Percentiles rank a stretch among this genome's conserved stretches.
These are phyloP conservation scores for Exocentrus adspersus DNA, from an alignment of 2,888 invertebrate genomes.

Conservation along the genomic window DNA sequence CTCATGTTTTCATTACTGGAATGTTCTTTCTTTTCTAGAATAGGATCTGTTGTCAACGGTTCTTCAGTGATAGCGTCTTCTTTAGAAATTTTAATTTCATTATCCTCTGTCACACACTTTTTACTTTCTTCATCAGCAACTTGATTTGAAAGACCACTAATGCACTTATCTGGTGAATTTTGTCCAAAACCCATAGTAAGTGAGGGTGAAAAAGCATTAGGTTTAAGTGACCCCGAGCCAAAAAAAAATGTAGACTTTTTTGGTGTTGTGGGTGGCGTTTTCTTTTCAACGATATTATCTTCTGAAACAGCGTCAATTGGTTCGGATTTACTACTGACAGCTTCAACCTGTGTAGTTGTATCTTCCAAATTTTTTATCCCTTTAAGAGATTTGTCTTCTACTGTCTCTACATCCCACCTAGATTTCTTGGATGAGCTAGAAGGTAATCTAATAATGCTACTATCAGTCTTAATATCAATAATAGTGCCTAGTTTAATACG, in stretches of 20 bases:
- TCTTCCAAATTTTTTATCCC: slow-evolving; percentile 55
- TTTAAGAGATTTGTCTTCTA: slow-evolving; percentile 45
- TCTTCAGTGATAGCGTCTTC: neutral
- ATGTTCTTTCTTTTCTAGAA: neutral
- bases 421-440: slow-evolving; percentile 57
- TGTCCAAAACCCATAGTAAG: slow-evolving; percentile 41
- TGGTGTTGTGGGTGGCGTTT: slow-evolving; percentile 44
- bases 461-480: slow-evolving; percentile 55
- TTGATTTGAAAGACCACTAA: neutral
- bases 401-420: slow-evolving; percentile 64
- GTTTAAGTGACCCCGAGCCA: slow-evolving; percentile 63
- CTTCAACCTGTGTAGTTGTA: slow-evolving; percentile 5
- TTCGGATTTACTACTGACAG: slow-evolving; percentile 13
- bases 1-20: slow-evolving; percentile 21
- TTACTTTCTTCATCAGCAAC: neutral
- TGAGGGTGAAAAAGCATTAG: slow-evolving; percentile 44
- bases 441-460: slow-evolving; percentile 38
- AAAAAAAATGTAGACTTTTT: slow-evolving; percentile 62
- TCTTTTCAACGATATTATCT: neutral
- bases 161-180: slow-evolving; percentile 30
- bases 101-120: neutral
- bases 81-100: neutral
- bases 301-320: neutral
- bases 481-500: slow-evolving; percentile 52
- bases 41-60: too few relatives aligned